Evolutionary conservation across 2,113 vertebrate species (phyloP).

Genomic region (Cervus canadensis): DNA sequence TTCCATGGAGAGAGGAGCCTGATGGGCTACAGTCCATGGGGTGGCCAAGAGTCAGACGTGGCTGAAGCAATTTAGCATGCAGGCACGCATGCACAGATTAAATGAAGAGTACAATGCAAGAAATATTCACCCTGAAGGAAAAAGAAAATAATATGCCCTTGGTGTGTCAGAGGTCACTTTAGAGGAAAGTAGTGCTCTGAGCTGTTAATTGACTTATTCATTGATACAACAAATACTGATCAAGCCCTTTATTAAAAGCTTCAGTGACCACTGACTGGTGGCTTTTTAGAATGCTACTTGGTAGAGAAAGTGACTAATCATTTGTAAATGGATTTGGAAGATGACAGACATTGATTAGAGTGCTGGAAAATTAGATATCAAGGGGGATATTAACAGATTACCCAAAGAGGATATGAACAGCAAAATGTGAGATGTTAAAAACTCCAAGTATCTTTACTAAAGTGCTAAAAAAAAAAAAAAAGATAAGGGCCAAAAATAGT

Average conservation of each 20-base stretch:
- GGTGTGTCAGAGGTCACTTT: not conserved
- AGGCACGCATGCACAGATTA: not conserved
- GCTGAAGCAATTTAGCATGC: not conserved
- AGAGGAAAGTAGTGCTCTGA: not conserved
- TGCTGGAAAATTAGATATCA: not conserved
- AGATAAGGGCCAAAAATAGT: not conserved
- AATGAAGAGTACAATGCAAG: not conserved
- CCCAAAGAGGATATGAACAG: not conserved
- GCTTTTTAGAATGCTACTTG: not conserved
- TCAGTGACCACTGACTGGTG: too few relatives aligned
- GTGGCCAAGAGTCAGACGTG: not conserved
- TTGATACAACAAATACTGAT: not conserved
- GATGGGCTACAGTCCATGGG: not conserved
- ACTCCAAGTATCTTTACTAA: not conserved
- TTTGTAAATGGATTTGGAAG: not conserved
- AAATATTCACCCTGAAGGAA: not conserved
- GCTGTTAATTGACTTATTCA: not conserved
- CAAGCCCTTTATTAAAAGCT: not conserved
- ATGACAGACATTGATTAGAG: not conserved
- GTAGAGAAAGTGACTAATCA: not conserved
- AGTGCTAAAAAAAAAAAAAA: not conserved
- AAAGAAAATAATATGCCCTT: not conserved
- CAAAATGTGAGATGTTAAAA: not conserved
- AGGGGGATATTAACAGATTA: not conserved
- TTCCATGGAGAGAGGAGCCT: not conserved